These are phyloP conservation scores for Paratilapia polleni DNA, from an alignment of 2,113 vertebrate genomes.

Conservation along the genomic window DNA sequence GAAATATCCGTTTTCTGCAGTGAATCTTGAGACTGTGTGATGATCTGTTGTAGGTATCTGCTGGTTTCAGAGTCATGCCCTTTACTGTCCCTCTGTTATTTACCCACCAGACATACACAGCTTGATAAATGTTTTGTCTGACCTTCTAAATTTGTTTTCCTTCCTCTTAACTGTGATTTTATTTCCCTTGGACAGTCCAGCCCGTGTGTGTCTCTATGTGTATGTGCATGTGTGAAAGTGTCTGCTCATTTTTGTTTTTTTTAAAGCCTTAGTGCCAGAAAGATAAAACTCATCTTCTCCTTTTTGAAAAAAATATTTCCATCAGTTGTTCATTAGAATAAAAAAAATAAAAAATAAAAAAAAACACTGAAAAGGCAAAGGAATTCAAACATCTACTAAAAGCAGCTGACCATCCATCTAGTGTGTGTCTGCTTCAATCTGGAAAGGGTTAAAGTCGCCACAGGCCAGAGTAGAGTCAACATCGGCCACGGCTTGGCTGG, in stretches of 20 bases:
- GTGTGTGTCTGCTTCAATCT: conserved; percentile 61
- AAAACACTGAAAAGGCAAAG: conserved; percentile 11
- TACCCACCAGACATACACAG: conserved; percentile 76
- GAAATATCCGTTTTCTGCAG: conserved; percentile 70
- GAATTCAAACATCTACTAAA: conserved; percentile 17
- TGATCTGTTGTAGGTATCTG: conserved; percentile 75
- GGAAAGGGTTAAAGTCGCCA: conserved; percentile 86
- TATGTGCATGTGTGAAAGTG: conserved; percentile 23
- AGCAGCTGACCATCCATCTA: conserved; percentile 45
- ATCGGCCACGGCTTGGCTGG: conserved; percentile 85
- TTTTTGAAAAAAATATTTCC: conserved; percentile 22
- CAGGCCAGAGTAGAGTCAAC: conserved; percentile 86
- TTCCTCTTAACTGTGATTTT: conserved; percentile 74
- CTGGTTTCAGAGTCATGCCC: conserved; percentile 74
- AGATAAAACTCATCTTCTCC: conserved; percentile 33
- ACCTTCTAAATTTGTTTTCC: conserved; percentile 78
- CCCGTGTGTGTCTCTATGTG: conserved; percentile 30
- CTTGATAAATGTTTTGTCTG: conserved; percentile 80
- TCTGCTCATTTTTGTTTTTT: conserved; percentile 22
- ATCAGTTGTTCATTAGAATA: conserved; percentile 38
- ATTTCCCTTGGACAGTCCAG: conserved; percentile 71
- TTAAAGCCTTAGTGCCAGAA: neutral
- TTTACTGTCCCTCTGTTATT: conserved; percentile 79
- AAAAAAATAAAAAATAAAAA: neutral
- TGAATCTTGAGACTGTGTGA: conserved; percentile 69